These are phyloP conservation scores for Ailuropoda melanoleuca DNA, from an alignment of 2,113 vertebrate genomes.

Conservation along the genomic window DNA sequence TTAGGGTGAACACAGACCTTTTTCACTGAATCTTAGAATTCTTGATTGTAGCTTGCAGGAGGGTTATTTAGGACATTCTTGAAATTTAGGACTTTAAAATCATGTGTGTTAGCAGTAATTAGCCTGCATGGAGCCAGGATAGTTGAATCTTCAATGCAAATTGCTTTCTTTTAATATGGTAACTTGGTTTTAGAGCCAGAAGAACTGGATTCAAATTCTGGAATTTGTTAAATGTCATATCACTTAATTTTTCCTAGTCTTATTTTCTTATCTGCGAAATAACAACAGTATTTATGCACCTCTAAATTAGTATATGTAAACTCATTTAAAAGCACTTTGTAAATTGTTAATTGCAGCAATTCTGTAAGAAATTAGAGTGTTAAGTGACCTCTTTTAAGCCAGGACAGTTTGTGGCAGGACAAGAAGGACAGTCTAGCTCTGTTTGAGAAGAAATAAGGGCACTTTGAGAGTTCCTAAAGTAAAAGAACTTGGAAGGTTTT, in stretches of 20 bases:
- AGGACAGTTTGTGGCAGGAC: neutral
- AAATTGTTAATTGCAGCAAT: neutral
- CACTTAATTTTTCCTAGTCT: neutral
- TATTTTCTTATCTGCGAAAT: neutral
- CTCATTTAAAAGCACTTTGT: conserved; percentile 12
- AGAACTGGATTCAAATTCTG: neutral
- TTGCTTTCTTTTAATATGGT: neutral
- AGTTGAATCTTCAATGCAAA: neutral
- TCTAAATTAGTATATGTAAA: conserved; percentile 3
- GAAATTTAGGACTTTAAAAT: conserved; percentile 23
- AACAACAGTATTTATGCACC: neutral
- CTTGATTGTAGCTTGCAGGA: neutral
- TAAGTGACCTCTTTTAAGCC: neutral
- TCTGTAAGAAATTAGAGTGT: neutral
- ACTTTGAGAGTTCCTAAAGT: neutral
- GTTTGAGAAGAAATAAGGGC: neutral
- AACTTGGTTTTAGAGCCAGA: neutral
- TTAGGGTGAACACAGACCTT: neutral
- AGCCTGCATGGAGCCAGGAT: neutral
- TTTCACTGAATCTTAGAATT: conserved; percentile 5
- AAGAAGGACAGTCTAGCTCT: neutral
- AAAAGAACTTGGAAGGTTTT: neutral
- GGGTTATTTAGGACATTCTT: neutral
- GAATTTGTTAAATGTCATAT: neutral
- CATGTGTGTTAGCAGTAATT: neutral